Evolutionary conservation across 1,140 invertebrate species (phyloP), one percentile per base, ranked within the genome.

Genomic region (Trypoxylus dichotomus): DNA sequence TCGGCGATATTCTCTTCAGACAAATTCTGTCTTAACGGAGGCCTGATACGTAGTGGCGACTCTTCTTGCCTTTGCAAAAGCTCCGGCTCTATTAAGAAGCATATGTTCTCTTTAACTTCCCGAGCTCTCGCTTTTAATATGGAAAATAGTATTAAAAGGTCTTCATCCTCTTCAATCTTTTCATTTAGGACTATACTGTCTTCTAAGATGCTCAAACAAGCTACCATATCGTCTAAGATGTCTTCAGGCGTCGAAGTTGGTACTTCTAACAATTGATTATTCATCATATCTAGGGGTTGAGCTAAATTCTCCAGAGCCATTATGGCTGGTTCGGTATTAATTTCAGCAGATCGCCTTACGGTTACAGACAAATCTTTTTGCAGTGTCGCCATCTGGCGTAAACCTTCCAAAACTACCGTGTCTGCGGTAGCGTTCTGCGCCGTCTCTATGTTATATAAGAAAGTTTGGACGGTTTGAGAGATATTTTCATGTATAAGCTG

Each of bases 171-270:
- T 58, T 75, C 71, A 15, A 74, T 73, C 3, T 24, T 27, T 78
- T 80, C 80, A 76, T 80, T 76, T 76, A 58, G 21, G 83, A 79
- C 76, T 27, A 87, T 79, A 78, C 83, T 83, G 24, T 84, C 82
- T 82, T 87, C 85, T 3, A 87, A 78, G 27, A 84, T 84, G 47
- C 79, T 83, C n/a, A 87, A 81, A n/a, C 82, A 85, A 54, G 82
- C 81, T 21, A 85, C 80, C 15, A 85, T 78, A 77, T 86, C 85
- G 71, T 85, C 83, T 2, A 87, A 76, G 29, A 83, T 79, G 29
- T 83, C 81, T 21, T 60, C 77, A 0, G 81, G 78, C 7, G 80
- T 79, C n/a, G 80, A 75, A 0, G 82, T 60, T n/a, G 83, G 79
- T 42, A 85, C 75, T 75, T 84, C 83, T 7, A 82, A 80, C 13